phyloP scores from a whole-genome alignment of 2,113 vertebrate species.

The Sardina pilchardus region DNA sequence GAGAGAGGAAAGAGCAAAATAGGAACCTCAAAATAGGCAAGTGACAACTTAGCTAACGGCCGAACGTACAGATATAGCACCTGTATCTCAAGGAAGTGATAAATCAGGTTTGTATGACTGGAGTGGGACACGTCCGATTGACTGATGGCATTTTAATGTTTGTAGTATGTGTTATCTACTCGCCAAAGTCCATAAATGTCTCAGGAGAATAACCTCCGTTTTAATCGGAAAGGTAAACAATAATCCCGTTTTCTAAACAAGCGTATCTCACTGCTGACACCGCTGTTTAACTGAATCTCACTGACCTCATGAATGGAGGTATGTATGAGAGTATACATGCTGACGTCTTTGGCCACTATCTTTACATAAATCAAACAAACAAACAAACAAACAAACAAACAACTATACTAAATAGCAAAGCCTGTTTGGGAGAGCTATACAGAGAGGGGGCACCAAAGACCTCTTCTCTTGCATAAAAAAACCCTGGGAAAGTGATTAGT shows the following conservation, averaged over 20 bases:
- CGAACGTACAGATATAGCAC: conserved; percentile 12
- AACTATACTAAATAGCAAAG: not conserved
- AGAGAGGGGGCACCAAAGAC: conserved; percentile 60
- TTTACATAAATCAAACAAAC: conserved; percentile 9
- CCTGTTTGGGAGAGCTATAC: not conserved
- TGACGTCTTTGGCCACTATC: conserved; percentile 1
- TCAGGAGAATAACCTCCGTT: conserved; percentile 46
- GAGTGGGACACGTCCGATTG: conserved; percentile 20
- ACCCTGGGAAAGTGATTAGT: conserved; percentile 15
- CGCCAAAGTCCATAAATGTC: conserved; percentile 50
- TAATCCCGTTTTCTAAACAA: conserved; percentile 33
- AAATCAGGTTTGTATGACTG: conserved; percentile 47
- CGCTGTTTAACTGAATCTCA: not conserved
- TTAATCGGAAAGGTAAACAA: conserved; percentile 45
- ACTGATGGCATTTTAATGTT: conserved; percentile 40
- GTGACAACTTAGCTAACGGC: not conserved
- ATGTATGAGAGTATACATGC: not conserved
- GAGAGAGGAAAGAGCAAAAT: not conserved
- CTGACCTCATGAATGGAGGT: conserved; percentile 8
- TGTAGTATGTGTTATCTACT: conserved; percentile 48
- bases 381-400: conserved; percentile 4
- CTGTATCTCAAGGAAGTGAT: conserved; percentile 40
- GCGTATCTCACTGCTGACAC: conserved; percentile 20
- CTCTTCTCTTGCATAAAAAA: conserved; percentile 27
- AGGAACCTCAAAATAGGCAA: not conserved